These are phyloP conservation scores for Myotis lucifugus DNA, from an alignment of 2,113 vertebrate genomes.

Conservation along the genomic window DNA sequence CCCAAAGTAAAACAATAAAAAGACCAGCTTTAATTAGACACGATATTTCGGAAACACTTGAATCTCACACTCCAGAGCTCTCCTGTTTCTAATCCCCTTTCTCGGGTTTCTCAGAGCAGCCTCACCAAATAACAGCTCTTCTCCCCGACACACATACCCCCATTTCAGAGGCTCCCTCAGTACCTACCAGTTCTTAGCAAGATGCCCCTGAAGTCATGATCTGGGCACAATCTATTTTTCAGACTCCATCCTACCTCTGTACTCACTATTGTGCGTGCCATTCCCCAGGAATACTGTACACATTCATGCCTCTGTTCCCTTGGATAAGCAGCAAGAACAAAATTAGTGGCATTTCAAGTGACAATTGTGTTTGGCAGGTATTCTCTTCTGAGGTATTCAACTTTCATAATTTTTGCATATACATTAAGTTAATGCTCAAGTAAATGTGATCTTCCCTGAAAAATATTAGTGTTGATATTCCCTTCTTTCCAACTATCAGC, in stretches of 20 bases:
- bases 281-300: background rate
- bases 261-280: background rate
- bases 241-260: background rate
- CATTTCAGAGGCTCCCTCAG: background rate
- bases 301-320: background rate
- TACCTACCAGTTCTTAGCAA: background rate
- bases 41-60: background rate
- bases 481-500: background rate
- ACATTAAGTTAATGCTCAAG: background rate
- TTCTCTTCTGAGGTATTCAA: background rate
- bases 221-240: background rate
- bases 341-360: background rate
- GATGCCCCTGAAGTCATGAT: background rate
- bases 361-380: background rate
- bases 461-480: background rate
- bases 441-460: background rate
- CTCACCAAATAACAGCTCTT: background rate
- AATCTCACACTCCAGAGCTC: background rate
- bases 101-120: background rate
- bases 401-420: background rate
- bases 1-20: background rate
- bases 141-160: background rate
- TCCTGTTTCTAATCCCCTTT: background rate
- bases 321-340: background rate
- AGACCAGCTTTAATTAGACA: background rate